Evolutionary conservation across 2,113 vertebrate genomes (phyloP), one percentile per base, ranked within the genome.

Genomic region (Atherinomorus stipes): DNA sequence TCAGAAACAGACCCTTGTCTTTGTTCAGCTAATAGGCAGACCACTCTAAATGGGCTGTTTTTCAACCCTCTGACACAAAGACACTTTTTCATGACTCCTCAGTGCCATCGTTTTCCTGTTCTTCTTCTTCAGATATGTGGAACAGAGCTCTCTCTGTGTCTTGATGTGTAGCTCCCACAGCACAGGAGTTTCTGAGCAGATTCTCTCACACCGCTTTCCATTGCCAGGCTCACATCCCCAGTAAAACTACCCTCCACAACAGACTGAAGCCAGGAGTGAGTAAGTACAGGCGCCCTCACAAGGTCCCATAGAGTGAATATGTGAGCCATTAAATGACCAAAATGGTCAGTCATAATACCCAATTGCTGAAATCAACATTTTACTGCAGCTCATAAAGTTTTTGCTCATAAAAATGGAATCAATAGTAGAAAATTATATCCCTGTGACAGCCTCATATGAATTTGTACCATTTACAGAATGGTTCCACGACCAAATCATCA

Each of bases 51-150:
- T 89, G 85, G 91, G 88, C 83, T 92, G 92, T 90, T 92, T 90
- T 90, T 92, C 92, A 90, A 89, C 84, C 90, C 89, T 92, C 90
- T 92, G 89, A 92, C 89, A 93, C 91, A 92, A 93, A 92, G 90
- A 87, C 88, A 90, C 89, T 91, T 89, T 90, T 92, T 93, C 92
- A 92, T 91, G 90, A 91, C 88, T 91, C 86, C 86, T 91, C 85
- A 83, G 85, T 89, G 83, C 89, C 89, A 91, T 91, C 78, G 86
- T 90, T 91, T 90, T 88, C 85, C 89, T 91, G 88, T 77, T 88
- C 84, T 81, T 89, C 90, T 91, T 89, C 92, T 84, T 91, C 89
- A 85, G 84, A 90, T 86, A 89, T 87, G 60, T 71, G 80, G 58
- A 90, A 93, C 91, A 93, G 88, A 91, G 89, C 73, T 1, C 81